Percentiles rank a stretch among this genome's conserved stretches.
phyloP scores from a whole-genome alignment of 2,113 vertebrate species.

The Peucedramus taeniatus region DNA sequence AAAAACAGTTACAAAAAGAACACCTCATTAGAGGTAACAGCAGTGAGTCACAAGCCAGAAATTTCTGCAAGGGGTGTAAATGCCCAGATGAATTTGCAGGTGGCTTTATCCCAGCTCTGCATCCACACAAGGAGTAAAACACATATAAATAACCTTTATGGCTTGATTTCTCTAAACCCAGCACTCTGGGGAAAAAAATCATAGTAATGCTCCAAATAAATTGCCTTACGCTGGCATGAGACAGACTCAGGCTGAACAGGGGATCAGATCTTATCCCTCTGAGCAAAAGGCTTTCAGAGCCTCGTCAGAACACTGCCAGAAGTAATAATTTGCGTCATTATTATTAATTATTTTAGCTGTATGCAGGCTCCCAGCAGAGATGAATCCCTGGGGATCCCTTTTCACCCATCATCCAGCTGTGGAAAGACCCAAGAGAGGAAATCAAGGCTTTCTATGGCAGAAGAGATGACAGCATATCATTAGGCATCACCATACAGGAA shows the following conservation, averaged over 20 bases:
- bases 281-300: neutral
- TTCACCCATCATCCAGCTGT: neutral
- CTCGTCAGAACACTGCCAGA: neutral
- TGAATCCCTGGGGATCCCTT: neutral
- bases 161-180: neutral
- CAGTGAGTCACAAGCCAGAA: neutral
- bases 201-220: neutral
- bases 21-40: neutral
- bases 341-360: neutral
- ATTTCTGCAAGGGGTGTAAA: neutral
- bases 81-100: neutral
- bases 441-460: neutral
- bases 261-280: neutral
- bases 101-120: neutral
- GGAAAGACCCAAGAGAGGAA: neutral
- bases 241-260: neutral
- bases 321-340: neutral
- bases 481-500: neutral
- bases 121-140: fast-evolving
- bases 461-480: neutral
- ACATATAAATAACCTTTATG: neutral
- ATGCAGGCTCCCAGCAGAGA: neutral
- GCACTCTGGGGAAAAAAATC: neutral
- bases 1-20: neutral
- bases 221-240: neutral